Base-by-base conservation (phyloP, 2,888 invertebrate species). In the Brenthis hecate region DNA sequence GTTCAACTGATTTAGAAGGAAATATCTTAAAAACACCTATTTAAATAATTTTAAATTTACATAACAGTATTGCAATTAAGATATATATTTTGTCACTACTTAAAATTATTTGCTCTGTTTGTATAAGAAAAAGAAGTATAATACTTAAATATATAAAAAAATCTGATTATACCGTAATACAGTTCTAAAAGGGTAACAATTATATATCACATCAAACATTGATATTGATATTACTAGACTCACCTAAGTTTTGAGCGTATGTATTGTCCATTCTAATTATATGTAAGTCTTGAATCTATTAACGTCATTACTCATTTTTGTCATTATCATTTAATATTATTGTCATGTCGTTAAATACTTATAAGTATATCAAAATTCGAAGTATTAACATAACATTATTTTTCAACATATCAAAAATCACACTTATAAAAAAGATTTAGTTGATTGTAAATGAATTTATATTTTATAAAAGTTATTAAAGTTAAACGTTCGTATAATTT, bases 271-370 rank as follows among this genome's bases (percentile, higher is more conserved):
- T 51, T 1, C n/a, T n/a, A 51, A 8, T 51, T 14, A n/a, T 6
- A 28, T 28, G 28, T 28, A n/a, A 51, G 2, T 51, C 16, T 14
- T 51, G n/a, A 51, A 14, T n/a, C 51, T 51, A 47, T n/a, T 54
- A 54, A 2, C 4, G 19, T 48, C 5, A 19, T 65, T 65, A 65
- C n/a, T n/a, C n/a, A n/a, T n/a, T n/a, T n/a, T 65, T 65, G 65
- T 65, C 65, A 50, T 14, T 32, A 32, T 32, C 36, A 48, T 53
- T 19, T 48, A 56, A 47, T 14, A 63, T 64, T 65, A 65, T 65
- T 56, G 56, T 56, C 63, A 11, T 28, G 47, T 63, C 28, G n/a
- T 19, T 43, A 23, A 28, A 5, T 3, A 5, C 1, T 36, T 14
- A n/a, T 56, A n/a, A n/a, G n/a, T n/a, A 16, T 43, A 43, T 43